Percentiles rank a stretch among this genome's conserved stretches.
These are phyloP conservation scores for Trissolcus japonicus DNA, from an alignment of 2,888 invertebrate species.

Conservation along the genomic window DNA sequence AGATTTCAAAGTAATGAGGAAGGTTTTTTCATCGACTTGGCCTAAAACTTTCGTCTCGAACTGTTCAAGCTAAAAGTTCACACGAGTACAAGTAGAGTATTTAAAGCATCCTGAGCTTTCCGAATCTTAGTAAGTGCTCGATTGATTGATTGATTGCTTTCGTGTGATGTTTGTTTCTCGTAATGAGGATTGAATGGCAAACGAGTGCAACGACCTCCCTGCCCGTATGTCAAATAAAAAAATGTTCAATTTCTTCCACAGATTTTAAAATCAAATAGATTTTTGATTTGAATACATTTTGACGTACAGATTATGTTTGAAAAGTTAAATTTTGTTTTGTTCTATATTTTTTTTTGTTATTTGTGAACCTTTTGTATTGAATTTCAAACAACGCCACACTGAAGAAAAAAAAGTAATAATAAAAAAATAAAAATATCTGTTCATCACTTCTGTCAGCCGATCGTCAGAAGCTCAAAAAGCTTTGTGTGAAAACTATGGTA, in stretches of 20 bases:
- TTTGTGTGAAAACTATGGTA: not conserved
- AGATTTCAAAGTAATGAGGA: constrained; percentile 60
- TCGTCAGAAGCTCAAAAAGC: too few species aligned
- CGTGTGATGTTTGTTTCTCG: constrained; percentile 14
- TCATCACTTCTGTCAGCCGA: too few species aligned
- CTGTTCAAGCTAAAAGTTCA: constrained; percentile 41
- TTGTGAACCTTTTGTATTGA: too few species aligned
- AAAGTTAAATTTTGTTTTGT: too few species aligned
- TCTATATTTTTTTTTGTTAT: too few species aligned
- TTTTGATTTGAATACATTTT: too few species aligned
- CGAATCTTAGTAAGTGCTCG: constrained; percentile 7
- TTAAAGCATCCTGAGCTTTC: constrained; percentile 1
- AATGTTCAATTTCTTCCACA: not conserved
- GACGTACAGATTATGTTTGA: too few species aligned
- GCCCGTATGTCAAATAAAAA: not conserved
- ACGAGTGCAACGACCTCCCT: not conserved
- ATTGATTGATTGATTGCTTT: constrained; percentile 47
- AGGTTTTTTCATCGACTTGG: constrained; percentile 55
- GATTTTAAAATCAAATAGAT: too few species aligned
- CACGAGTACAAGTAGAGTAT: constrained; percentile 6
- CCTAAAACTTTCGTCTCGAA: constrained; percentile 36
- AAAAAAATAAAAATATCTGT: too few species aligned
- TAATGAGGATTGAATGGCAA: constrained; percentile 7
- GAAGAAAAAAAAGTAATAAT: too few species aligned
- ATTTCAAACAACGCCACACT: too few species aligned